Conservation (phyloP, 2,113 vertebrate genomes). For the Polyodon spathula region DNA sequence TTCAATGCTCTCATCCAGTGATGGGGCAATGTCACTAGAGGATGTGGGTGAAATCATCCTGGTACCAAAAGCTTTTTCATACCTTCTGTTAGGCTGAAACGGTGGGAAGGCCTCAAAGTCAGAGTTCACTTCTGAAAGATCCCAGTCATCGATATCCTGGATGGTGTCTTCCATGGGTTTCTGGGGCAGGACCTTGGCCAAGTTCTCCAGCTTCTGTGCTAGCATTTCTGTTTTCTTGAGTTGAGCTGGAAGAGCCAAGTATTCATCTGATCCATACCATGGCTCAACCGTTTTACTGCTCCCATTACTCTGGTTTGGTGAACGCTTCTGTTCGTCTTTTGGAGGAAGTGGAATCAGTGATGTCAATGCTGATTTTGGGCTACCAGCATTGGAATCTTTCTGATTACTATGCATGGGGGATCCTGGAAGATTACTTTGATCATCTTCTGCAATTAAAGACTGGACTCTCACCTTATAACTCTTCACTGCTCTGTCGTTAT, state of each 20-base stretch:
- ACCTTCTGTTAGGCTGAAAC: slow-evolving; percentile 49
- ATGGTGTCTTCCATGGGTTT: slow-evolving; percentile 59
- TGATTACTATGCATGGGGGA: slow-evolving; percentile 35
- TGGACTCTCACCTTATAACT: no score
- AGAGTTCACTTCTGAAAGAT: slow-evolving; percentile 79
- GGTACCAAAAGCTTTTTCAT: slow-evolving; percentile 33
- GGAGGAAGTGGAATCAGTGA: slow-evolving; percentile 15
- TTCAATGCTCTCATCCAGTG: slow-evolving; percentile 79
- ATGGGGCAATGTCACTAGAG: slow-evolving; percentile 78
- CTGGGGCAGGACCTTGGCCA: slow-evolving; percentile 76
- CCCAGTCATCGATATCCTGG: slow-evolving; percentile 93
- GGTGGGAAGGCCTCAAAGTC: slow-evolving; percentile 69
- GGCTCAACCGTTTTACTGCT: slow-evolving; percentile 36
- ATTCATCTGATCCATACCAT: slow-evolving; percentile 95
- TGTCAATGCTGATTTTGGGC: not conserved
- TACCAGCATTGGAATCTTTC: slow-evolving; percentile 15
- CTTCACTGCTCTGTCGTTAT: not conserved
- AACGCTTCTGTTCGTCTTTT: slow-evolving; percentile 25
- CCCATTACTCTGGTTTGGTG: slow-evolving; percentile 4
- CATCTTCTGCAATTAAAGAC: no score
- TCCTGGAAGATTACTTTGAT: slow-evolving; percentile 11
- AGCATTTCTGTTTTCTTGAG: slow-evolving; percentile 85
- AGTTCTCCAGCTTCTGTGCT: slow-evolving; percentile 78
- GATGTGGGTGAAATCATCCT: slow-evolving; percentile 73
- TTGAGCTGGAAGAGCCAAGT: slow-evolving; percentile 86